Evolutionary conservation across 2,888 invertebrate species (phyloP), one percentile per base, ranked within the genome.

Genomic region (Emmelina monodactyla): DNA sequence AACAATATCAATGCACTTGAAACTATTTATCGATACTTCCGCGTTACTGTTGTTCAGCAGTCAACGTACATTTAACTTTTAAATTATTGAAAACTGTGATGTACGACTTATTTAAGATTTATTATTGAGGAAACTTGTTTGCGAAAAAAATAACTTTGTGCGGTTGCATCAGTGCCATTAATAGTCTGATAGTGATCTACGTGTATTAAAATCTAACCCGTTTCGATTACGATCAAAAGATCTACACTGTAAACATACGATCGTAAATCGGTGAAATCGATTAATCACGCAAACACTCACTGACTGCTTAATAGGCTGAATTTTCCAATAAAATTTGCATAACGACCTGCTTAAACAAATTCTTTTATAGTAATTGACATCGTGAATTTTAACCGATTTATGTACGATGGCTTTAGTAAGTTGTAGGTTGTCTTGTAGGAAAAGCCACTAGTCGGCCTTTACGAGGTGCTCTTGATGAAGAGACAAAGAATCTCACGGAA

Each of bases 401-500:
- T n/a, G n/a, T n/a, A n/a, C n/a, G n/a, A n/a, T n/a, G n/a, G n/a
- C n/a, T n/a, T n/a, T n/a, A n/a, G n/a, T n/a, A n/a, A 6, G 19
- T 19, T 5, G 19, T 19, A 9, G 6, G 6, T 6, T 19, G 19
- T 9, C 9, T 19, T 19, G 19, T 19, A 6, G 19, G 34, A 72
- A 75, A 76, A 58, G 69, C 50, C 72, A 75, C 72, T 68, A 42
- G 72, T 37, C 51, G 73, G 49, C 76, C 75, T 76, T 61, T 55
- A 10, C 25, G 3, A 47, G 39, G 55, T 46, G 39, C 44, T 39
- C 43, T 47, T 53, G 51, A 44, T 43, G 41, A 44, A 45, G 42
- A 44, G 55, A 59, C 56, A 62, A 61, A 35, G 54, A 55, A 50
- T 53, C 47, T 55, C 45, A 44, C 62, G 70, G 67, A 70, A 69